Evolutionary conservation across 1,140 invertebrate species (phyloP).

Genomic region (Bactericera cockerelli): DNA sequence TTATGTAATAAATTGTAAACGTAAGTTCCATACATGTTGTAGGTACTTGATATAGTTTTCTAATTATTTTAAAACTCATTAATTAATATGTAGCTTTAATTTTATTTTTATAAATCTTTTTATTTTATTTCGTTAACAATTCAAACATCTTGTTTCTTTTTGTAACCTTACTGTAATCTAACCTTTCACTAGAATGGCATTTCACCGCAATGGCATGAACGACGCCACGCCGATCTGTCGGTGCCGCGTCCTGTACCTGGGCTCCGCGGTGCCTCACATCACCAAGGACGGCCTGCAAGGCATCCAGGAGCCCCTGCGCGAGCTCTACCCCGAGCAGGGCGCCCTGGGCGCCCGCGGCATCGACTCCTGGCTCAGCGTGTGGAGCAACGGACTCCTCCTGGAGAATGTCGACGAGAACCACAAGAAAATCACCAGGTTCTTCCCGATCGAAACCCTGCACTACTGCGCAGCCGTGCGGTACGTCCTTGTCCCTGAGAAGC

Average conservation of each 20-base stretch:
- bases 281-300: conserved; percentile 95
- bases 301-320: conserved; percentile 90
- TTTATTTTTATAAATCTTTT: no score
- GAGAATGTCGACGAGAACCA: conserved; percentile 94
- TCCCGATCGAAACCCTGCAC: conserved; percentile 90
- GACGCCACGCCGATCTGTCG: conserved; percentile 83
- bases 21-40: no score
- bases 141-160: no score
- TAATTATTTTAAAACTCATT: no score
- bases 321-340: conserved; percentile 88
- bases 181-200: conserved; percentile 11
- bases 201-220: conserved; percentile 3
- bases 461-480: conserved; percentile 91
- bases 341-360: conserved; percentile 74
- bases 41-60: no score
- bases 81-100: no score
- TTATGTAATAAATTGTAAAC: no score
- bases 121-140: no score
- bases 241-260: conserved; percentile 94
- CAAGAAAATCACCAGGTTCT: conserved; percentile 88
- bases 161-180: no score
- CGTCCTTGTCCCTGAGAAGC: conserved; percentile 40
- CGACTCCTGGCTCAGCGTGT: conserved; percentile 93
- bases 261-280: conserved; percentile 90
- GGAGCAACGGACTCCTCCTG: conserved; percentile 87